Conservation (phyloP, 2,888 invertebrate genomes). For the Allygus modestus region DNA sequence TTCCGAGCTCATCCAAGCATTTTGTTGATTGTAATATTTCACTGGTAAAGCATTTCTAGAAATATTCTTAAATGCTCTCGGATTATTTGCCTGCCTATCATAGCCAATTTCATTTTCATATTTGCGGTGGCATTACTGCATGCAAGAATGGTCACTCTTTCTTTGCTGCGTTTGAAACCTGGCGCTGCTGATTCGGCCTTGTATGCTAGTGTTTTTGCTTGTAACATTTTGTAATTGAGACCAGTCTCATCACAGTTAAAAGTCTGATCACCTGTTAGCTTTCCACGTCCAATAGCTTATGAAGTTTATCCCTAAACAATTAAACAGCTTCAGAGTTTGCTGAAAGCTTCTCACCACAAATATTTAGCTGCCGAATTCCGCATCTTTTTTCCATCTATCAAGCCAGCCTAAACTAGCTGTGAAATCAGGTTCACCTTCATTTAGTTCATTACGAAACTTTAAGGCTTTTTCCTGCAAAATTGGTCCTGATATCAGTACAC, state of each 20-base stretch:
- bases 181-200: slow-evolving; percentile 56
- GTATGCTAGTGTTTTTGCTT: slow-evolving; percentile 61
- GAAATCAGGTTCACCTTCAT: slow-evolving; percentile 57
- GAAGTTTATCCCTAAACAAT: slow-evolving; percentile 36
- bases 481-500: slow-evolving; percentile 48
- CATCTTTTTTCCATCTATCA: slow-evolving; percentile 60
- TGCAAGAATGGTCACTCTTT: slow-evolving; percentile 57
- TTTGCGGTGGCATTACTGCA: slow-evolving; percentile 60
- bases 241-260: slow-evolving; percentile 65
- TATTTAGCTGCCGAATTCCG: slow-evolving; percentile 58
- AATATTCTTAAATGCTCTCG: slow-evolving; percentile 49
- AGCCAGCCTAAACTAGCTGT: slow-evolving; percentile 58
- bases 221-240: slow-evolving; percentile 64
- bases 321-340: slow-evolving; percentile 51
- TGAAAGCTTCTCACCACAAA: slow-evolving; percentile 56
- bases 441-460: slow-evolving; percentile 36
- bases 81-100: slow-evolving; percentile 48
- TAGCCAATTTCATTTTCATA: slow-evolving; percentile 53
- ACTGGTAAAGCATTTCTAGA: slow-evolving; percentile 29
- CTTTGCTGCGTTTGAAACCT: slow-evolving; percentile 49
- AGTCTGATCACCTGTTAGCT: slow-evolving; percentile 48
- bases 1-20: slow-evolving; percentile 52
- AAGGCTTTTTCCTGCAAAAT: too few relatives aligned
- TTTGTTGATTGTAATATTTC: slow-evolving; percentile 45
- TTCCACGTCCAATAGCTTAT: slow-evolving; percentile 49